Conservation (phyloP, 2,113 vertebrate species). For the Xenopus tropicalis region UCB_Xtro_10.0 CM004449.2:67713001-67713500, state of each 20-base stretch:
- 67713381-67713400: slow-evolving; percentile 55
- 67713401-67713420: slow-evolving; percentile 58
- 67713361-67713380: slow-evolving; percentile 54
- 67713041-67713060: too few species aligned
- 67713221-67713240: slow-evolving; percentile 48
- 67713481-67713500: too few species aligned
- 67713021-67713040: too few species aligned
- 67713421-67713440: too few species aligned
- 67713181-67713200: slow-evolving; percentile 55
- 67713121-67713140: too few species aligned
- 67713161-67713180: slow-evolving; percentile 60
- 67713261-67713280: too few species aligned
- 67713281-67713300: slow-evolving; percentile 45
- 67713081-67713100: too few species aligned
- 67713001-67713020: too few species aligned
- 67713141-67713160: slow-evolving; percentile 56
- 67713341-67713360: slow-evolving; percentile 45
- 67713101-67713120: too few species aligned
- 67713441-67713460: too few species aligned
- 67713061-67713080: too few species aligned
- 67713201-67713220: slow-evolving; percentile 53
- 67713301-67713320: slow-evolving; percentile 44
- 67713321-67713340: slow-evolving; percentile 23
- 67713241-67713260: slow-evolving; percentile 20
- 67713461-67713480: too few species aligned